phyloP scores from a whole-genome alignment of 1,140 invertebrate species.

The Anoplolepis gracilipes region DNA sequence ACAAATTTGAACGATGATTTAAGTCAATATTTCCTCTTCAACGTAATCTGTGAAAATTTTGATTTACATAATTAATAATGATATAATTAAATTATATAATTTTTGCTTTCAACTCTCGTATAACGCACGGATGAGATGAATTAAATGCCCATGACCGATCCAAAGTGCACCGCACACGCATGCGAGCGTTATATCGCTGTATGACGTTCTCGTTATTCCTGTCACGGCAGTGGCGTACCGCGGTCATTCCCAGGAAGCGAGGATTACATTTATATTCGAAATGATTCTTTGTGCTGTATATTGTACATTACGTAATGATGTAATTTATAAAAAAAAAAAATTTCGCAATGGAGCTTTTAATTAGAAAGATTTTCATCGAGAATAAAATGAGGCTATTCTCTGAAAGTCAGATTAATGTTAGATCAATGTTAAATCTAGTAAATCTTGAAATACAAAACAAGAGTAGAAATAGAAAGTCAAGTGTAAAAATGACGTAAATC shows the following conservation, averaged over 20 bases:
- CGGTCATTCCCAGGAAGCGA: conserved; percentile 14
- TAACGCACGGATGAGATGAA: conserved; percentile 21
- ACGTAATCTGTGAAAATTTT: not conserved
- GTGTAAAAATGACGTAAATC: not conserved
- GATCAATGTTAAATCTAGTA: not conserved
- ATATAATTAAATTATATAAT: too few relatives aligned
- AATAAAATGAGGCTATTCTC: not conserved
- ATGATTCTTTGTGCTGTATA: conserved; percentile 17
- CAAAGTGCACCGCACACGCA: conserved; percentile 7
- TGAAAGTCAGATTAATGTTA: not conserved
- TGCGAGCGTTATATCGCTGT: not conserved
- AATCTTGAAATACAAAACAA: not conserved
- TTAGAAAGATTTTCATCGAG: not conserved
- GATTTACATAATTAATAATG: conserved; percentile 3
- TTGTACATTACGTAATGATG: conserved; percentile 4
- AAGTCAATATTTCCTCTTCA: conserved; percentile 16
- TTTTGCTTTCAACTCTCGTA: conserved; percentile 18
- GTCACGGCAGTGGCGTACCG: not conserved
- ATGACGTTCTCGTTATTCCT: conserved; percentile 41
- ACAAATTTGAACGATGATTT: not conserved
- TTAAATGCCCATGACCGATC: conserved; percentile 19
- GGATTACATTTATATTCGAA: conserved; percentile 57
- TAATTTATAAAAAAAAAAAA: not conserved
- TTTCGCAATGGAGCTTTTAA: not conserved
- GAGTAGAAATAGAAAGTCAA: not conserved